Conservation (phyloP, 2,888 invertebrate species). For the Thysanoteuthis rhombus region DNA sequence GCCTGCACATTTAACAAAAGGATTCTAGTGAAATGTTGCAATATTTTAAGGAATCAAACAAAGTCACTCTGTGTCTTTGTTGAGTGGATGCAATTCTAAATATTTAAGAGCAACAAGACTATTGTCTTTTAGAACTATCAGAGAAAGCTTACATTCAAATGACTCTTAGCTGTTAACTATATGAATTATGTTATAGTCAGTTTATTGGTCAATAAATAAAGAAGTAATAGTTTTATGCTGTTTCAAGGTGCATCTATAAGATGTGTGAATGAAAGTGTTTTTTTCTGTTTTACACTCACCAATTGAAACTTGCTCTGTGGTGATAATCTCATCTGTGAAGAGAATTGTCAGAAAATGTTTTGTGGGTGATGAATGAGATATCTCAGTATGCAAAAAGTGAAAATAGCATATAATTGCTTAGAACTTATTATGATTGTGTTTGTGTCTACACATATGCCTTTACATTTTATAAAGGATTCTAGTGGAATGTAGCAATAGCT, state of each 20-base stretch:
- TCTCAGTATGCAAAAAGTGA: not conserved
- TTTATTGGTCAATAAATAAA: not conserved
- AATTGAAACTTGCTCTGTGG: not conserved
- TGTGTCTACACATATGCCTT: not conserved
- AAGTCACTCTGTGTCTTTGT: not conserved
- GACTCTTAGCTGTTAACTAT: not conserved
- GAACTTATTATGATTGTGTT: not conserved
- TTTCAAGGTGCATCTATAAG: not conserved
- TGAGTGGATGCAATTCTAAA: not conserved
- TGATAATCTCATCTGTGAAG: not conserved
- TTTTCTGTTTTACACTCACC: conserved; percentile 1
- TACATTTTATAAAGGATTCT: not conserved
- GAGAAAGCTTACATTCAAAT: not conserved
- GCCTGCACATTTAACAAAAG: not conserved
- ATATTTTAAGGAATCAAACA: not conserved
- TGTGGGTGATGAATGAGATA: not conserved
- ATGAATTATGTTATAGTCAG: not conserved
- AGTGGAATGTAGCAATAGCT: not conserved
- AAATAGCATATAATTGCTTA: not conserved
- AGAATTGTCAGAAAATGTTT: conserved; percentile 18
- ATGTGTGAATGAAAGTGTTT: not conserved
- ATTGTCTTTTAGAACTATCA: not conserved
- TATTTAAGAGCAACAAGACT: not conserved
- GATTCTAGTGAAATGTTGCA: not conserved
- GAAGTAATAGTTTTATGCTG: not conserved